Evolutionary conservation across 2,113 vertebrate genomes (phyloP).

Genomic region (Eubucco bourcierii): DNA sequence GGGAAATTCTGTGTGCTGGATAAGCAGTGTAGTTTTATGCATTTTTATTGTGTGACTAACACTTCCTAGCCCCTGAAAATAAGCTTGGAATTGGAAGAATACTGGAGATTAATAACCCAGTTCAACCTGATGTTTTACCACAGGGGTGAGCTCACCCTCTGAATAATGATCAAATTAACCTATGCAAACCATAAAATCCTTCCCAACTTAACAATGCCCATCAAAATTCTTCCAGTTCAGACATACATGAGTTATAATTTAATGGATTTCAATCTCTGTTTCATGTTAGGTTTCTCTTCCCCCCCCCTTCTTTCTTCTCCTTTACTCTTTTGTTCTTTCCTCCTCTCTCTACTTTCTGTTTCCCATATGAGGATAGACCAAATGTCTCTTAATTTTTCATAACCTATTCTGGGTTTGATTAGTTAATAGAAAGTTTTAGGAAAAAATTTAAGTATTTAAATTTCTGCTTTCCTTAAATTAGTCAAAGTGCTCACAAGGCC

Average conservation of each 20-base stretch:
- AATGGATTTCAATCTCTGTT: slow-evolving; percentile 34
- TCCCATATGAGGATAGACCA: background rate
- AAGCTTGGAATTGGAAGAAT: background rate
- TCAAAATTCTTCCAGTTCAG: slow-evolving; percentile 36
- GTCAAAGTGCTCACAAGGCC: background rate
- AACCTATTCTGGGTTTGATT: background rate
- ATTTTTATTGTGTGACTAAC: background rate
- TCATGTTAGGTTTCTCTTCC: background rate
- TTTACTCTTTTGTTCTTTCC: too few relatives aligned
- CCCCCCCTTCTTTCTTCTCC: background rate
- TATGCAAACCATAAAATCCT: background rate
- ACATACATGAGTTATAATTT: slow-evolving; percentile 2
- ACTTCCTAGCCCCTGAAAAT: background rate
- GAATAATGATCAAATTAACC: background rate
- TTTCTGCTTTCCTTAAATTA: background rate
- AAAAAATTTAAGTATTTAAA: background rate
- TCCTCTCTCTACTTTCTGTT: background rate
- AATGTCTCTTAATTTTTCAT: background rate
- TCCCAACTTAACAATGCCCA: background rate
- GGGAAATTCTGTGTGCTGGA: background rate
- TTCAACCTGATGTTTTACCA: background rate
- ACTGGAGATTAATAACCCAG: background rate
- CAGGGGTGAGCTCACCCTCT: background rate
- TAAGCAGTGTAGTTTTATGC: background rate
- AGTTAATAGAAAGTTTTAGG: background rate